These are phyloP conservation scores for Columba guinea DNA, from an alignment of 2,797 vertebrate genomes.

Conservation along the genomic window DNA sequence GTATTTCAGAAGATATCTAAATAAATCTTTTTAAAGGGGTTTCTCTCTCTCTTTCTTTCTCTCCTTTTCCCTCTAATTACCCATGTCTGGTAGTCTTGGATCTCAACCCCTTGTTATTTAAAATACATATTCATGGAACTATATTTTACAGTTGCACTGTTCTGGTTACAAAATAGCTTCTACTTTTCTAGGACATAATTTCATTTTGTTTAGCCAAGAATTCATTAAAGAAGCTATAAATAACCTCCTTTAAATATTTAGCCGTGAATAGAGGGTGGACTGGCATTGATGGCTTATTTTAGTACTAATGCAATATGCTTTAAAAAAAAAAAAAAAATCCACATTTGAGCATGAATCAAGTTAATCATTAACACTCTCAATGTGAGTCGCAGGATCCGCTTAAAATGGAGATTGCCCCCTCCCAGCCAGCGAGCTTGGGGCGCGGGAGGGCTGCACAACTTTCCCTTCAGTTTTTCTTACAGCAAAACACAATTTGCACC, in stretches of 20 bases:
- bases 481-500: background rate
- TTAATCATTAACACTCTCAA: conserved; percentile 73
- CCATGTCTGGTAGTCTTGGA: conserved; percentile 65
- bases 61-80: conserved; percentile 64
- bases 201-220: conserved; percentile 82
- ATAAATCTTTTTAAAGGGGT: conserved; percentile 63
- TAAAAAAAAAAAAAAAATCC: conserved; percentile 59
- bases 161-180: conserved; percentile 80
- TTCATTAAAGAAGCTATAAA: conserved; percentile 82
- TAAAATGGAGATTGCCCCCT: background rate
- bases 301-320: conserved; percentile 76
- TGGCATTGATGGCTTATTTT: conserved; percentile 80
- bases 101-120: conserved; percentile 72
- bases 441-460: background rate
- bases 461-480: background rate
- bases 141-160: conserved; percentile 76
- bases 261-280: conserved; percentile 80
- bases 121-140: conserved; percentile 79
- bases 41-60: conserved; percentile 18
- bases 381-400: conserved; percentile 32
- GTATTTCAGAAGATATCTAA: conserved; percentile 66
- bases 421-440: background rate
- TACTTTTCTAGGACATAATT: conserved; percentile 81
- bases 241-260: conserved; percentile 80
- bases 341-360: conserved; percentile 74